Evolutionary conservation across 2,888 invertebrate species (phyloP).

Genomic region (Stenchaetothrips biformis): DNA sequence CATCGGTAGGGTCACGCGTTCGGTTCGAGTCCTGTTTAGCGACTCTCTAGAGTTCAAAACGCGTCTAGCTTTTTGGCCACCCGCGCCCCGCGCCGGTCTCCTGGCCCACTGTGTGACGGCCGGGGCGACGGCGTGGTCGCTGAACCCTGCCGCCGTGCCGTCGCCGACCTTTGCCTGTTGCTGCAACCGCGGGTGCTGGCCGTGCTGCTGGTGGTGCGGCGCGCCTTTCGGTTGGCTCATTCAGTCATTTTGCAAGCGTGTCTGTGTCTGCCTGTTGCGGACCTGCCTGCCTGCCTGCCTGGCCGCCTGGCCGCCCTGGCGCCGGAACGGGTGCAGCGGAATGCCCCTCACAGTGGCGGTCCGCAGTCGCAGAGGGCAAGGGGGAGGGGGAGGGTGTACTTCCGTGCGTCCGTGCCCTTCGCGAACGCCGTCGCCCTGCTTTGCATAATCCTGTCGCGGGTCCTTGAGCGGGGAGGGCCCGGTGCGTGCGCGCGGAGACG

Average conservation of each 20-base stretch:
- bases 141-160: not conserved
- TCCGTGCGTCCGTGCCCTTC: not conserved
- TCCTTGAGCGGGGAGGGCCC: not conserved
- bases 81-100: not conserved
- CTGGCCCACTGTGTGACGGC: not conserved
- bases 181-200: not conserved
- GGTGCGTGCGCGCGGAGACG: not conserved
- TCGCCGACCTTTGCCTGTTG: not conserved
- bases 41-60: too few species aligned
- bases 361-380: not conserved
- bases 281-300: not conserved
- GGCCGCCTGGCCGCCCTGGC: too few species aligned
- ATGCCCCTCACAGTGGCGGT: not conserved
- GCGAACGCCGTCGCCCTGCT: not conserved
- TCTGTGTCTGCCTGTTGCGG: not conserved
- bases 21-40: not conserved
- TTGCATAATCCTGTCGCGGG: constrained; percentile 2
- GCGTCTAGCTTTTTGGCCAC: too few species aligned
- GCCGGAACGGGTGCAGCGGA: not conserved
- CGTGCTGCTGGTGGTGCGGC: not conserved
- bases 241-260: not conserved
- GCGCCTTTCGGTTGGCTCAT: not conserved
- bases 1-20: too few species aligned
- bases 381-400: not conserved
- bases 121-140: not conserved